These are phyloP conservation scores for Hyperoplus immaculatus DNA, from an alignment of 2,797 vertebrate species.

Conservation along the genomic window DNA sequence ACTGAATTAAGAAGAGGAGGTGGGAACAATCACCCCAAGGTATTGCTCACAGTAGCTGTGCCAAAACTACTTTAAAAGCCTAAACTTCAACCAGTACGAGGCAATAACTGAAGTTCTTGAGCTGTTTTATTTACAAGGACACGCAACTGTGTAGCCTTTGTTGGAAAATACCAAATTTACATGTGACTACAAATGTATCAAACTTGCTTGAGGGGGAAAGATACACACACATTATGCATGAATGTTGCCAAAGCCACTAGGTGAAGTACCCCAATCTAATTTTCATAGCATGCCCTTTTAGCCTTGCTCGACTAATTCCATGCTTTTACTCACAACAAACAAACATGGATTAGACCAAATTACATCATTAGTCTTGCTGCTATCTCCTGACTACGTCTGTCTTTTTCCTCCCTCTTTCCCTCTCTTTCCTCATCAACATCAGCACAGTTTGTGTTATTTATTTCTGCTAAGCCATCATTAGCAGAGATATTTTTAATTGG, in stretches of 20 bases:
- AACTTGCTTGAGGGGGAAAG: no score
- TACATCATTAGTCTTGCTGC: constrained; percentile 15
- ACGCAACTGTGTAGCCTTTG: background rate
- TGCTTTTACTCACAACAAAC: constrained; percentile 45
- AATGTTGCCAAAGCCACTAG: no score
- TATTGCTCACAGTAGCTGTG: background rate
- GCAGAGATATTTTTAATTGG: constrained; percentile 18
- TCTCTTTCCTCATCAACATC: background rate
- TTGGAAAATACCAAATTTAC: background rate
- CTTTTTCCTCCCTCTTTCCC: background rate
- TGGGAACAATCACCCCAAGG: background rate
- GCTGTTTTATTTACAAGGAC: background rate
- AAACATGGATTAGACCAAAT: constrained; percentile 4
- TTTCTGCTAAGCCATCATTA: background rate
- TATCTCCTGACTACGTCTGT: background rate
- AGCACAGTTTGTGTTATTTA: background rate
- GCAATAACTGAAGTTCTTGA: background rate
- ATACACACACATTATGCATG: no score
- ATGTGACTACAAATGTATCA: background rate
- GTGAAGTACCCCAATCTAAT: constrained; percentile 26
- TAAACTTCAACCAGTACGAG: background rate
- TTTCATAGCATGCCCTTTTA: constrained; percentile 27
- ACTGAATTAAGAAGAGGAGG: background rate
- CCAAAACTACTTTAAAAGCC: background rate
- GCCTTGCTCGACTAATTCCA: constrained; percentile 14